A percentile compares a stretch with the other conserved stretches of the same genome.
Evolutionary conservation across 2,888 invertebrate species (phyloP).

Genomic region (Drosophila algonquin): DNA sequence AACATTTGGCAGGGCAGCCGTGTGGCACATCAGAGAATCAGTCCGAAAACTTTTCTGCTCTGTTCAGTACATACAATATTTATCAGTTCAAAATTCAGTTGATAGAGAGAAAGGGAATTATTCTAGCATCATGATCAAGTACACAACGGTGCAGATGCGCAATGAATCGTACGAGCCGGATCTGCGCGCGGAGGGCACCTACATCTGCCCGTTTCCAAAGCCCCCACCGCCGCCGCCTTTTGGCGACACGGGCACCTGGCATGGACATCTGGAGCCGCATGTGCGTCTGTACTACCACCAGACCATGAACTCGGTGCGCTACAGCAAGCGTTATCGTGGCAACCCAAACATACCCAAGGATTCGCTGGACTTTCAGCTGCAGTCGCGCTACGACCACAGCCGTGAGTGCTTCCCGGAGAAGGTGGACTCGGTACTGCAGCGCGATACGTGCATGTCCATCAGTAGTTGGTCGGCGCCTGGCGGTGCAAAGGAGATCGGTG

Average conservation of each 20-base stretch:
- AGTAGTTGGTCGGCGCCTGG: conserved; percentile 59
- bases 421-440: conserved; percentile 87
- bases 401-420: conserved; percentile 87
- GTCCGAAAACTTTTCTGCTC: not conserved
- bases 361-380: conserved; percentile 88
- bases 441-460: conserved; percentile 86
- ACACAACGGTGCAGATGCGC: conserved; percentile 54
- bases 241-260: conserved; percentile 75
- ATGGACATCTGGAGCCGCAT: conserved; percentile 80
- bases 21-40: not conserved
- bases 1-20: conserved; percentile 22
- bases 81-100: conserved; percentile 15
- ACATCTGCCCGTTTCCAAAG: conserved; percentile 82
- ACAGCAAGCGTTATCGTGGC: conserved; percentile 83
- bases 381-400: conserved; percentile 88
- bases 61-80: not conserved
- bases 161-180: conserved; percentile 83
- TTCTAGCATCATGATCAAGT: conserved; percentile 53
- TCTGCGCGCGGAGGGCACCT: conserved; percentile 84
- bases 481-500: conserved; percentile 57
- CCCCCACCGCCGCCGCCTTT: conserved; percentile 59
- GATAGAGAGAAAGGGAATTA: too few relatives aligned
- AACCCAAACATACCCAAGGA: conserved; percentile 86
- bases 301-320: conserved; percentile 85
- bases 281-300: conserved; percentile 85